phyloP scores from a whole-genome alignment of 2,888 invertebrate species.

The Morinoia aosen region DNA sequence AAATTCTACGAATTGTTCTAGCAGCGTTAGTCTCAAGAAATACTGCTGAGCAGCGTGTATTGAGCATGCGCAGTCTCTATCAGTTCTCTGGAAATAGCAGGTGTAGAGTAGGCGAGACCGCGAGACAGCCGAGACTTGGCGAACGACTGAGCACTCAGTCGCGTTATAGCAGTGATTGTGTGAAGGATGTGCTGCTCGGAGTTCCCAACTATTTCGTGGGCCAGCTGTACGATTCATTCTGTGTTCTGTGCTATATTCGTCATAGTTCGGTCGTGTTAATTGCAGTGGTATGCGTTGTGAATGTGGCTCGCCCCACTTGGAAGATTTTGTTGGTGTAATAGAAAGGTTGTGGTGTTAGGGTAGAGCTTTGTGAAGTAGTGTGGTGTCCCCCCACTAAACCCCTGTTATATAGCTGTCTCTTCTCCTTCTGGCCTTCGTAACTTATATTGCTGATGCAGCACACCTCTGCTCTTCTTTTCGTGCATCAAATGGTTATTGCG shows the following conservation, averaged over 20 bases:
- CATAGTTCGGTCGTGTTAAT: not conserved
- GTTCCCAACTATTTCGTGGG: not conserved
- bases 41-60: not conserved
- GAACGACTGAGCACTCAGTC: not conserved
- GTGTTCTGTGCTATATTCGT: not conserved
- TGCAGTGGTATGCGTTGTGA: not conserved
- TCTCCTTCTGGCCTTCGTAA: conserved; percentile 38
- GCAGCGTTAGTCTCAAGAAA: not conserved
- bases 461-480: not conserved
- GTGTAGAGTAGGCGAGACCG: conserved; percentile 34
- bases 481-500: not conserved
- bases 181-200: not conserved
- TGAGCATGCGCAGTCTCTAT: conserved; percentile 36
- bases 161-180: not conserved
- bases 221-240: conserved; percentile 6
- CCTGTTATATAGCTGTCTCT: conserved; percentile 45
- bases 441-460: conserved; percentile 48
- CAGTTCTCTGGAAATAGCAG: conserved; percentile 46
- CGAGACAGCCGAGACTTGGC: conserved; percentile 46
- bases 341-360: not conserved
- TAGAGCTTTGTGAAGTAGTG: conserved; percentile 22
- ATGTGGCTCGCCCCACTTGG: not conserved
- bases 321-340: not conserved
- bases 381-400: conserved; percentile 37
- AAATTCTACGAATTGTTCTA: not conserved